Percentiles rank a stretch among this genome's conserved stretches.
Conservation (phyloP, 30 jellyfish, hydroid and myxozoan species). For the Aurelia coerulea region DNA sequence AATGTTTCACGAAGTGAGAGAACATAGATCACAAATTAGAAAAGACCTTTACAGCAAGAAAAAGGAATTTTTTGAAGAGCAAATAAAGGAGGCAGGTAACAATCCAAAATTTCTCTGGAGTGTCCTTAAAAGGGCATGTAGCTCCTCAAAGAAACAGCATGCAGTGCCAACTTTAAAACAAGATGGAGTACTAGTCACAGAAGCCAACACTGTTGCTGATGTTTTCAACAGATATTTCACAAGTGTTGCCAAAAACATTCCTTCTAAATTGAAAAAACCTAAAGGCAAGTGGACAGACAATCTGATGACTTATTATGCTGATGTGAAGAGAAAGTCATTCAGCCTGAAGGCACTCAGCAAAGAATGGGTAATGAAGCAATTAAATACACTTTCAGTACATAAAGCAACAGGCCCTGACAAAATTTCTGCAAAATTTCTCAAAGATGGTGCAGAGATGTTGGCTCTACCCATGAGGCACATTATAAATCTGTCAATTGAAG, state of each 20-base stretch:
- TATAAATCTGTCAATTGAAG: background rate
- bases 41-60: constrained; percentile 52
- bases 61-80: constrained; percentile 51
- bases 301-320: constrained; percentile 32
- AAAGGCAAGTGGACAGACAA: constrained; percentile 46
- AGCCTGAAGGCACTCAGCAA: constrained; percentile 36
- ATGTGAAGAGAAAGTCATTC: constrained; percentile 34
- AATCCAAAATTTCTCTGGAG: constrained; percentile 42
- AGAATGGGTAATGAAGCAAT: constrained; percentile 39
- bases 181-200: constrained; percentile 49
- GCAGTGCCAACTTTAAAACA: constrained; percentile 55
- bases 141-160: constrained; percentile 44
- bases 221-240: constrained; percentile 39
- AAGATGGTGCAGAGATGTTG: constrained; percentile 16
- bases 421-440: constrained; percentile 1
- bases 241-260: constrained; percentile 44
- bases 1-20: constrained; percentile 36
- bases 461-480: constrained; percentile 20
- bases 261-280: constrained; percentile 29
- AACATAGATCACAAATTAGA: constrained; percentile 50
- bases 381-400: constrained; percentile 33
- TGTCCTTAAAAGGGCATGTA: constrained; percentile 46
- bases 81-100: constrained; percentile 45
- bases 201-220: constrained; percentile 49
- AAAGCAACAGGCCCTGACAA: constrained; percentile 46